Evolutionary conservation across 1,140 invertebrate genomes (phyloP), one percentile per base, ranked within the genome.

Genomic region (Ceratoteleas bidentatus): DNA sequence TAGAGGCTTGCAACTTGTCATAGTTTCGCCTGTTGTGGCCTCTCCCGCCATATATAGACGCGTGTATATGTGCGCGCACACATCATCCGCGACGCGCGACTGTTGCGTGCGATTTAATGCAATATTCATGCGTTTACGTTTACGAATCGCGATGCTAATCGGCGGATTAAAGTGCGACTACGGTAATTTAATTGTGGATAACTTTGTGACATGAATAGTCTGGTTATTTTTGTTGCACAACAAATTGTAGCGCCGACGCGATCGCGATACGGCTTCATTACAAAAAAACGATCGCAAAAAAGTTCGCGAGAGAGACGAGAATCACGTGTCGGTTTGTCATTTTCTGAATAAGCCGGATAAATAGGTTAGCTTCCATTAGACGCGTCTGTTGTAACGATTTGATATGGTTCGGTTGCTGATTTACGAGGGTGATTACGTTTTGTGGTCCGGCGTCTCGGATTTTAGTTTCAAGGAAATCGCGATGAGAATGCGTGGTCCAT

Each of bases 21-120:
- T 81, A 84, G 82, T 73, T 81, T 72, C 62, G 76, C 81, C 45
- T 73, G 61, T 73, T 60, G 66, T 69, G 69, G 77, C 77, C 82
- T 84, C 82, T 84, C 82, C 82, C 82, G 72, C 81, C 81, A 79
- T 83, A 83, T 83, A 83, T 72, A 83, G 81, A 74, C 15, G 38
- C 50, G 47, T 14, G 15, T 49, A 10, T 54, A 7, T 61, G 32
- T 14, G 72, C 16, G 36, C 14, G 4, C 33, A 15, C 16, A 38
- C 52, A n/a, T 36, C 64, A 36, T 34, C 40, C 52, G 49, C 38
- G 40, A 43, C 45, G 6, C 58, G 50, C 34, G 60, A 15, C 10
- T 56, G 15, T 24, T 43, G 40, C 52, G 13, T 47, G 16, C 50
- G 33, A 40, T 6, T 24, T 57, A 65, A 74, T 75, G 53, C 61